Evolutionary conservation across 2,797 vertebrate genomes (phyloP), one percentile per base, ranked within the genome.

Genomic region (Alfaro cultratus): DNA sequence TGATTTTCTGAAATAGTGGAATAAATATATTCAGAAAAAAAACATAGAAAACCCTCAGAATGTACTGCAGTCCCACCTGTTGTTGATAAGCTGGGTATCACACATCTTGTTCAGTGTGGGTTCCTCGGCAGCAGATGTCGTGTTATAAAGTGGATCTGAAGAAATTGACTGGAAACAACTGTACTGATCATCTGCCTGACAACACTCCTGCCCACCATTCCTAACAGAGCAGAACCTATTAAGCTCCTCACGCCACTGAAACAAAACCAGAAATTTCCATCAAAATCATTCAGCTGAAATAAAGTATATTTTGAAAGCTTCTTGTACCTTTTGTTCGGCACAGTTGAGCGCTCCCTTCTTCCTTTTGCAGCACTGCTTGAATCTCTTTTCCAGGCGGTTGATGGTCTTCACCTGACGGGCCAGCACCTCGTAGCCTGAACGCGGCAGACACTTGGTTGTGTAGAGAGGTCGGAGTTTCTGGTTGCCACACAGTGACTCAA

Each of bases 191-290:
- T 62, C 36, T n/a, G n/a, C 46, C 16, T 31, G 79, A 80, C 95
- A 96, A 77, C 96, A 96, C 16, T 53, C 15, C 3, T 79, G 53
- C 31, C 47, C 12, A 4, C 74, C 46, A 0, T 84, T 87, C 36
- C 86, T 81, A 21, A 64, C 64, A 16, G 11, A 18, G 80, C 96
- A 96, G 84, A 93, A 96, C 74, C 21, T 91, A 73, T 91, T 55
- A 6, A 96, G 86, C 79, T 91, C 92, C n/a, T 88, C 83, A 31
- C 78, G 85, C 96, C 96, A 96, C 96, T 96, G n/a, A 82, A 83
- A 71, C 49, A 71, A 55, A 70, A 21, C n/a, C 18, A 77, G 13
- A 77, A 49, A 4, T 31, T 47, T 1, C 13, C 4, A 51, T 39
- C 13, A 73, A 76, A 80, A 70, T 29, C 1, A 12, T 4, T 43